A percentile compares a stretch with the other conserved stretches of the same genome.
Conservation (phyloP, 2,888 invertebrate species). For the Calliphora vomitoria region DNA sequence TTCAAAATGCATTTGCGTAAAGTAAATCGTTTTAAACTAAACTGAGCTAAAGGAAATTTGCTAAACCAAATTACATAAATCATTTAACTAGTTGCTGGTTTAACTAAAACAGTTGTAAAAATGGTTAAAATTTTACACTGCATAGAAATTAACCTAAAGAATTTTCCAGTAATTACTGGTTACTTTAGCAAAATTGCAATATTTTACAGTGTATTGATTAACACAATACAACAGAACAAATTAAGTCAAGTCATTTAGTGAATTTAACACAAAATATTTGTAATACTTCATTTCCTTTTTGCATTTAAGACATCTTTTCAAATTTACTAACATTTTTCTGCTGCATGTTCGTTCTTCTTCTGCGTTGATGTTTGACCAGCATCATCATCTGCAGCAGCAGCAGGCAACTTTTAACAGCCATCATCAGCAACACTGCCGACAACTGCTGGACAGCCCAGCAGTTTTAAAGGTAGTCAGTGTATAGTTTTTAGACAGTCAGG, state of each 20-base stretch:
- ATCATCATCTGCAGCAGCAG: conserved; percentile 22
- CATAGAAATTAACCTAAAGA: not conserved
- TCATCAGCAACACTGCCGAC: not conserved
- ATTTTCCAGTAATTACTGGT: not conserved
- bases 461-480: too few species aligned
- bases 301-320: conserved; percentile 29
- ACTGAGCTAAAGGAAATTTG: too few species aligned
- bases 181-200: not conserved
- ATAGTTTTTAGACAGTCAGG: too few species aligned
- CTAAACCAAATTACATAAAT: too few species aligned
- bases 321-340: conserved; percentile 25
- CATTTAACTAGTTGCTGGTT: not conserved
- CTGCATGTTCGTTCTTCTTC: not conserved
- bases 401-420: conserved; percentile 36
- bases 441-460: not conserved
- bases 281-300: conserved; percentile 49
- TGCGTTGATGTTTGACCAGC: conserved; percentile 7
- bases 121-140: not conserved
- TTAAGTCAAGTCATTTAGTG: conserved; percentile 49
- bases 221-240: conserved; percentile 11
- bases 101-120: conserved; percentile 8
- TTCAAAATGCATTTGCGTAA: too few species aligned
- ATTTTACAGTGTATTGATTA: conserved; percentile 46
- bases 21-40: too few species aligned
- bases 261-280: conserved; percentile 54